These are phyloP conservation scores for Silurus aristotelis DNA, from an alignment of 2,797 vertebrate genomes.

Conservation along the genomic window DNA sequence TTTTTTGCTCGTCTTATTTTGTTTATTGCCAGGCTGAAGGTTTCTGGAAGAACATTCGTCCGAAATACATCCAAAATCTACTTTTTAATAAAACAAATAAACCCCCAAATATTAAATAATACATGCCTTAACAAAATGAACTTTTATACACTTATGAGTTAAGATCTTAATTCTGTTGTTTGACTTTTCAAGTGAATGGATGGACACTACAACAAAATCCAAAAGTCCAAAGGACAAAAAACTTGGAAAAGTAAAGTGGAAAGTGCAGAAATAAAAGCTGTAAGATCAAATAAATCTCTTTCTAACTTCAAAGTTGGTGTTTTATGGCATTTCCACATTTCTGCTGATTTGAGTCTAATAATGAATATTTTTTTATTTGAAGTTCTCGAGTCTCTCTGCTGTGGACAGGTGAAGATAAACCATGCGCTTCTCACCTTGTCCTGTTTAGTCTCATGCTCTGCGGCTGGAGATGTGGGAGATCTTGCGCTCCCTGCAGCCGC, in stretches of 20 bases:
- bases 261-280: not conserved
- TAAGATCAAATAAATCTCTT: not conserved
- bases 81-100: too few relatives aligned
- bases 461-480: constrained; percentile 74
- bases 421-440: constrained; percentile 77
- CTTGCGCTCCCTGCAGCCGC: constrained; percentile 63
- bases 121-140: not conserved
- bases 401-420: not conserved
- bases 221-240: too few relatives aligned
- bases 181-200: not conserved
- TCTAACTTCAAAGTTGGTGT: not conserved
- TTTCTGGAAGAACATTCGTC: too few relatives aligned
- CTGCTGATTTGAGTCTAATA: not conserved
- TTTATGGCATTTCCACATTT: not conserved
- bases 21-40: too few relatives aligned
- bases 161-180: not conserved
- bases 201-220: too few relatives aligned
- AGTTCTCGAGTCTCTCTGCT: not conserved
- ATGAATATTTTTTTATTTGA: not conserved
- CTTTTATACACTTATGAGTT: not conserved
- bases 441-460: constrained; percentile 75
- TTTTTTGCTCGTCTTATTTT: too few relatives aligned
- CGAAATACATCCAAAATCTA: too few relatives aligned
- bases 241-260: too few relatives aligned
- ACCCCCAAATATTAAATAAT: not conserved